These are phyloP conservation scores for Tachina grossa DNA, from an alignment of 2,888 invertebrate genomes.

Conservation along the genomic window DNA sequence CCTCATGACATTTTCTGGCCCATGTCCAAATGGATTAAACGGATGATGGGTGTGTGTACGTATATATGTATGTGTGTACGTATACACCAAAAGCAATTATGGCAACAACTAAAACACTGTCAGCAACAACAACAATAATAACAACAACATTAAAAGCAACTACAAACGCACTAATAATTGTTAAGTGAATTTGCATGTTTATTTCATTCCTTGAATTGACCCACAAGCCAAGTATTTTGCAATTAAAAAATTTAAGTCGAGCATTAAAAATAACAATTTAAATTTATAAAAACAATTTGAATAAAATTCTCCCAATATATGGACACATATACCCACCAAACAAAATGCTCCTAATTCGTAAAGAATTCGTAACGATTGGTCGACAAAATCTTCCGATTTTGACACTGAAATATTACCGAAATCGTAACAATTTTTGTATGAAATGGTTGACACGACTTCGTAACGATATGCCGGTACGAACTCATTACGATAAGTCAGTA, in stretches of 20 bases:
- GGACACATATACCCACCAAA: neutral
- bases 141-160: conserved; percentile 45
- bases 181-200: conserved; percentile 72
- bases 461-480: no score
- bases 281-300: conserved; percentile 49
- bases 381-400: no score
- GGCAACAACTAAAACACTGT: conserved; percentile 33
- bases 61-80: neutral
- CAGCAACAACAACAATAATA: conserved; percentile 31
- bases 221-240: conserved; percentile 66
- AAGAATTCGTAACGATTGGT: no score
- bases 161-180: conserved; percentile 67
- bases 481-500: no score
- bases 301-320: conserved; percentile 32
- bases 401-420: no score
- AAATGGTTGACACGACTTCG: no score
- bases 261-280: conserved; percentile 31
- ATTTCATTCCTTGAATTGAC: conserved; percentile 62
- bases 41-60: neutral
- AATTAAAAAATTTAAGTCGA: neutral
- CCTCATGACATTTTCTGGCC: conserved; percentile 69
- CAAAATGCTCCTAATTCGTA: no score
- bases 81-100: conserved; percentile 41
- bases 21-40: conserved; percentile 65
- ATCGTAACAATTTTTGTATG: no score